A percentile compares a stretch with the other conserved stretches of the same genome.
These are phyloP conservation scores for Popillia japonica DNA, from an alignment of 1,140 invertebrate genomes.

Conservation along the genomic window DNA sequence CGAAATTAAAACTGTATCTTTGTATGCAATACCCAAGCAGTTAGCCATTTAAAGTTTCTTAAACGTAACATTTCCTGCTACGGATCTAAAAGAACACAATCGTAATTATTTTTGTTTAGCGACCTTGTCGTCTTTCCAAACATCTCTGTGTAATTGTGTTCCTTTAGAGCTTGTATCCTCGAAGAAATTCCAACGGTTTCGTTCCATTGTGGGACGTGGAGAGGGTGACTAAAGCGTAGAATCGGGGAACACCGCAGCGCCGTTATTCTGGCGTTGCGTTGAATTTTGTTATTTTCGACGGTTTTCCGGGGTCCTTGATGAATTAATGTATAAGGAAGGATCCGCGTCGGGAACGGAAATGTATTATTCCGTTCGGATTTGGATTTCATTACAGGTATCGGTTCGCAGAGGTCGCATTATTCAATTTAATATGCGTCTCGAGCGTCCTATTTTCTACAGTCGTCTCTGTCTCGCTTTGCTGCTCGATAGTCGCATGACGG, in stretches of 20 bases:
- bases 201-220: background rate
- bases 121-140: background rate
- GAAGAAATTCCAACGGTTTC: background rate
- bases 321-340: conserved; percentile 19
- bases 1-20: no score
- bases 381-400: conserved; percentile 10
- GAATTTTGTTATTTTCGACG: background rate
- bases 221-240: background rate
- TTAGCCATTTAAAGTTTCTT: no score
- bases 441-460: background rate
- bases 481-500: no score
- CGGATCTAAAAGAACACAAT: background rate
- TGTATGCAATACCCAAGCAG: no score
- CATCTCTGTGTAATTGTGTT: background rate
- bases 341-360: background rate
- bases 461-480: background rate
- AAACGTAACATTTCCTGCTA: background rate
- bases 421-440: conserved; percentile 6
- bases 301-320: conserved; percentile 13
- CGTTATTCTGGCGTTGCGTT: background rate
- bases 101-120: background rate
- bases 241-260: background rate
- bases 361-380: conserved; percentile 14
- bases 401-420: conserved; percentile 5
- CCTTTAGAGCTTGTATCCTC: background rate